Evolutionary conservation across 2,888 invertebrate genomes (phyloP).

Genomic region (Drosophila setosimentum): DNA sequence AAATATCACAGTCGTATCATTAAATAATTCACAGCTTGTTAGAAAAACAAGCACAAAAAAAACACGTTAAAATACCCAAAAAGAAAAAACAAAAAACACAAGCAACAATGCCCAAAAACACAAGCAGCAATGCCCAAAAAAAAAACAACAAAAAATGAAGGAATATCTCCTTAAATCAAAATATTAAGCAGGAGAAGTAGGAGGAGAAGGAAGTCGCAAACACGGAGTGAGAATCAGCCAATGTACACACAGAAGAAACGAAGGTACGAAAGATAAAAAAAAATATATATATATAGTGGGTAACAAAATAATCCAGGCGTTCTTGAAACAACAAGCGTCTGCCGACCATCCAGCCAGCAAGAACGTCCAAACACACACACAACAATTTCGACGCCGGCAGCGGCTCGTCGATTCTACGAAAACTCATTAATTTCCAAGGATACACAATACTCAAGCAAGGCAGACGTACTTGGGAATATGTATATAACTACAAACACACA

Average conservation of each 20-base stretch:
- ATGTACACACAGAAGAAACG: slow-evolving; percentile 11
- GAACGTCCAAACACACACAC: slow-evolving; percentile 27
- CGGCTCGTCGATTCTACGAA: slow-evolving; percentile 68
- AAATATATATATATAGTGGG: slow-evolving; percentile 31
- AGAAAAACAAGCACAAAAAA: slow-evolving; percentile 42
- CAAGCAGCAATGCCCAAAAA: slow-evolving; percentile 9
- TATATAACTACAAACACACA: slow-evolving; percentile 2
- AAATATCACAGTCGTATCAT: slow-evolving; percentile 46
- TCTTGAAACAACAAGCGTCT: slow-evolving; percentile 31
- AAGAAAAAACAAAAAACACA: slow-evolving; percentile 23
- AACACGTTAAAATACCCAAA: slow-evolving; percentile 25
- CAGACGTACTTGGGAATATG: slow-evolving; percentile 31
- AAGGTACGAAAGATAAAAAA: slow-evolving; percentile 40
- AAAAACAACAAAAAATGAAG: slow-evolving; percentile 7
- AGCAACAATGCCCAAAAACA: slow-evolving; percentile 11
- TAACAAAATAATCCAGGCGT: slow-evolving; percentile 54
- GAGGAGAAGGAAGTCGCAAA: slow-evolving; percentile 28
- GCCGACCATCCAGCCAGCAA: slow-evolving; percentile 17
- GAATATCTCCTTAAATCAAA: slow-evolving; percentile 43
- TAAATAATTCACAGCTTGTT: slow-evolving; percentile 64
- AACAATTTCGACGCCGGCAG: slow-evolving; percentile 32
- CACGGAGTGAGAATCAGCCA: slow-evolving; percentile 29
- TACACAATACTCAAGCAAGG: slow-evolving; percentile 44
- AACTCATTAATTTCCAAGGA: slow-evolving; percentile 78
- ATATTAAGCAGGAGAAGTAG: slow-evolving; percentile 35